Conservation (phyloP, 23 tunicate genomes). For the Styela plicata region DNA sequence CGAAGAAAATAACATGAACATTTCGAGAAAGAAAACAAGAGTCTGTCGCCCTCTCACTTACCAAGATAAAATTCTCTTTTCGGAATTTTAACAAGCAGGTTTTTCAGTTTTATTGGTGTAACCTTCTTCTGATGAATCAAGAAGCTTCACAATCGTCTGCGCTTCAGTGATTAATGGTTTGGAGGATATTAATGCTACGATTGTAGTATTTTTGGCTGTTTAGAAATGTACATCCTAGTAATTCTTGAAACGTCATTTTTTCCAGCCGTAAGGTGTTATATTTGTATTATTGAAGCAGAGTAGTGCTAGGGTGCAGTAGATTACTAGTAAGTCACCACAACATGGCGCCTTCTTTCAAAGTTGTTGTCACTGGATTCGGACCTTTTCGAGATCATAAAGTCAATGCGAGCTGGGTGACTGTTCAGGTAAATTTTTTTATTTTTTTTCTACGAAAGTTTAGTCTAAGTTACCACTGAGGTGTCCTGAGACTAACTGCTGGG, state of each 20-base stretch:
- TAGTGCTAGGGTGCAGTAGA: background rate
- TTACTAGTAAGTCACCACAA: background rate
- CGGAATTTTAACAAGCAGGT: background rate
- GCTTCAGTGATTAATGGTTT: background rate
- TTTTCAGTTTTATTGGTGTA: too few relatives aligned
- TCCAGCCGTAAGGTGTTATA: background rate
- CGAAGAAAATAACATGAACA: too few relatives aligned
- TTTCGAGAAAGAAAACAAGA: too few relatives aligned
- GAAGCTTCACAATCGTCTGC: background rate
- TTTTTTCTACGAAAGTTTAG: background rate
- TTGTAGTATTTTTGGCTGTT: too few relatives aligned
- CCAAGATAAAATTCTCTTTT: too few relatives aligned
- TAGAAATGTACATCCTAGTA: too few relatives aligned
- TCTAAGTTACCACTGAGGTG: too few relatives aligned
- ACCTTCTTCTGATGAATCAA: too few relatives aligned
- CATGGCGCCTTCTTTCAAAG: constrained; percentile 50
- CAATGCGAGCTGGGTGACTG: constrained; percentile 90
- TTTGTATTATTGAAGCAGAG: background rate
- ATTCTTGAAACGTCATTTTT: background rate
- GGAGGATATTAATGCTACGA: too few relatives aligned
- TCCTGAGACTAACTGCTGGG: too few relatives aligned
- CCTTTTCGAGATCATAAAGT: constrained; percentile 65
- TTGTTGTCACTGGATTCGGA: constrained; percentile 80
- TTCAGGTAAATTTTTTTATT: constrained; percentile 29
- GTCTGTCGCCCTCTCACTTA: too few relatives aligned